Base-by-base conservation (phyloP, 2,797 vertebrate genomes). In the Australoheros facetus region DNA sequence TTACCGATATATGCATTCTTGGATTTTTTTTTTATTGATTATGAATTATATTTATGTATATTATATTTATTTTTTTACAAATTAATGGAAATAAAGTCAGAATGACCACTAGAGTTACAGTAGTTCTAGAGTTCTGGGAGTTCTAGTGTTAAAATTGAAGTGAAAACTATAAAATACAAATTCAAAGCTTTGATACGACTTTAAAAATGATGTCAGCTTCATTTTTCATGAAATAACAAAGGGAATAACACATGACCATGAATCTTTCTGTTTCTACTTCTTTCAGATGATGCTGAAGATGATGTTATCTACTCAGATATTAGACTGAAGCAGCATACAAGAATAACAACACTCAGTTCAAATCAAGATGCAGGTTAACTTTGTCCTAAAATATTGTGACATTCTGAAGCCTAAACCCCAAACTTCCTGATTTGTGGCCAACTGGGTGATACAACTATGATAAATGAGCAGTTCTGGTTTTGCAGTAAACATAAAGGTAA, bases 231-330 rank as follows among this genome's bases (percentile, higher is more conserved):
- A 60, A 60, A 37, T 37, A 13, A 14, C 37, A 37, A 37, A 30
- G 58, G 11, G 34, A 60, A 37, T 19, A 60, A 19, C 21, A 21
- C 59, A 4, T 62, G 59, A 12, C 2, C 12, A 23, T 62, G 21
- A 62, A 23, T 4, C 59, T 39, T 26, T 45, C 3, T 64, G 0
- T 64, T 42, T 57, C 58, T 59, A 21, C 7, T 71, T 51, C 0
- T 82, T 80, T 30, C 71, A 85, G 85, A 30, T 21, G 42, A 56
- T 0, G 2, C 9, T 75, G 74, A 73, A 17, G 77, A 51, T 12
- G 77, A 77, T 1, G 23, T 82, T 12, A 3, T 82, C 62, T 84
- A 87, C 82, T 62, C 82, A 5, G 62, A 39, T 42, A 13, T 84
- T 4, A 55, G 4, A 57, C 17, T 58, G 55, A 45, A 4, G 6